Percentiles rank a stretch among this genome's conserved stretches.
phyloP scores from a whole-genome alignment of 2,113 vertebrate species.

The Probosciger aterrimus region DNA sequence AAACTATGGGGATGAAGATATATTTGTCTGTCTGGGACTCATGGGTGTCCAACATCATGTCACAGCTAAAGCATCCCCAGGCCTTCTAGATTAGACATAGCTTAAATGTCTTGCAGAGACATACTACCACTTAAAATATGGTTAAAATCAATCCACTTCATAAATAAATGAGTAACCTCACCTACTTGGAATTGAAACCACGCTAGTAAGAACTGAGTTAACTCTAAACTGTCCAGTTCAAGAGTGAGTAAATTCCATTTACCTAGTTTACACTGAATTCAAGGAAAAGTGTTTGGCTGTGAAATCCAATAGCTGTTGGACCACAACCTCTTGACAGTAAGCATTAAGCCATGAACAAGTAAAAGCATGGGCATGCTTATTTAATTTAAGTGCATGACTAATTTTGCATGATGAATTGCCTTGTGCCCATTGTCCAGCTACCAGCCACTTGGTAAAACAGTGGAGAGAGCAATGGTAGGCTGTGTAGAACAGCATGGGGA shows the following conservation, averaged over 20 bases:
- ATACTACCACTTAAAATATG: neutral
- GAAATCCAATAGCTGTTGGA: neutral
- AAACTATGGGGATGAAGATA: neutral
- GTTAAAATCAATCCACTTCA: neutral
- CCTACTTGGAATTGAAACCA: neutral
- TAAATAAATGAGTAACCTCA: neutral
- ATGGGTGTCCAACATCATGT: rapidly evolving
- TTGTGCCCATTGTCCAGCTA: neutral
- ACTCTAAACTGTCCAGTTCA: neutral
- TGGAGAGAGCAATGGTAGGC: neutral
- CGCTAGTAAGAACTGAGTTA: neutral
- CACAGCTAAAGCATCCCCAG: neutral
- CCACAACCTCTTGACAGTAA: neutral
- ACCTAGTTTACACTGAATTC: neutral
- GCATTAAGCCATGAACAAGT: neutral
- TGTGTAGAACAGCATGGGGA: neutral
- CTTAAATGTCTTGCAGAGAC: neutral
- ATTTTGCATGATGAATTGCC: neutral
- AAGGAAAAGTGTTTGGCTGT: neutral
- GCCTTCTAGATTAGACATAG: neutral
- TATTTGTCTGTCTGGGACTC: neutral
- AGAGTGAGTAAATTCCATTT: neutral
- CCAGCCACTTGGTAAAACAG: neutral
- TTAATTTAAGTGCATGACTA: neutral
- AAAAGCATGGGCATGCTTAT: rapidly evolving